phyloP scores from a whole-genome alignment of 2,888 invertebrate genomes.

The Drosophila suboccidentalis region DNA sequence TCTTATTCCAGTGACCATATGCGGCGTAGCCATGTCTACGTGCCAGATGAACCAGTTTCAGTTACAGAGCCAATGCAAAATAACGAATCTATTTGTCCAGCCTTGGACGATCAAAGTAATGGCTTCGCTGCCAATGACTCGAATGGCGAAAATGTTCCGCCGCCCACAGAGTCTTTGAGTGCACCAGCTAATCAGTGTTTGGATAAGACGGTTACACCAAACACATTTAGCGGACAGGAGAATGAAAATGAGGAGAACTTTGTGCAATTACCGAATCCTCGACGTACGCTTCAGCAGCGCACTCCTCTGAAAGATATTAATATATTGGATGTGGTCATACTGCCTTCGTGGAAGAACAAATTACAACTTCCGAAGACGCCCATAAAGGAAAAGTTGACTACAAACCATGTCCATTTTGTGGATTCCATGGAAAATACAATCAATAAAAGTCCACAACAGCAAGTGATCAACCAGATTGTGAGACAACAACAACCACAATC shows the following conservation, averaged over 20 bases:
- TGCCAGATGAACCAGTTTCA: conserved; percentile 42
- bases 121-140: conserved; percentile 68
- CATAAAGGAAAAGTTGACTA: conserved; percentile 1
- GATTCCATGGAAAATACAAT: conserved; percentile 3
- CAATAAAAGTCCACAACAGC: conserved; percentile 7
- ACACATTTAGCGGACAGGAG: conserved; percentile 34
- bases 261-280: conserved; percentile 76
- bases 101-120: not conserved
- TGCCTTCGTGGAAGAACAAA: conserved; percentile 76
- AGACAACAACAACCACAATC: conserved; percentile 1
- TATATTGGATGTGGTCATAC: conserved; percentile 77
- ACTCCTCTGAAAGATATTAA: conserved; percentile 83
- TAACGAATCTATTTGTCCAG: conserved; percentile 7
- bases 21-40: conserved; percentile 60
- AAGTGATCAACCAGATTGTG: not conserved
- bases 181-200: not conserved
- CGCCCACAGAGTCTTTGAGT: conserved; percentile 26
- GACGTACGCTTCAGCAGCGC: conserved; percentile 68
- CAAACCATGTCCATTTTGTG: conserved; percentile 8
- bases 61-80: not conserved
- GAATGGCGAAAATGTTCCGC: conserved; percentile 81
- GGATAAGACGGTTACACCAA: not conserved
- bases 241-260: conserved; percentile 53
- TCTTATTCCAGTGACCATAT: conserved; percentile 84
- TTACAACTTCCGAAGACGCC: conserved; percentile 29